Conservation (phyloP, 2,113 vertebrate species). For the Anthoscopus minutus region DNA sequence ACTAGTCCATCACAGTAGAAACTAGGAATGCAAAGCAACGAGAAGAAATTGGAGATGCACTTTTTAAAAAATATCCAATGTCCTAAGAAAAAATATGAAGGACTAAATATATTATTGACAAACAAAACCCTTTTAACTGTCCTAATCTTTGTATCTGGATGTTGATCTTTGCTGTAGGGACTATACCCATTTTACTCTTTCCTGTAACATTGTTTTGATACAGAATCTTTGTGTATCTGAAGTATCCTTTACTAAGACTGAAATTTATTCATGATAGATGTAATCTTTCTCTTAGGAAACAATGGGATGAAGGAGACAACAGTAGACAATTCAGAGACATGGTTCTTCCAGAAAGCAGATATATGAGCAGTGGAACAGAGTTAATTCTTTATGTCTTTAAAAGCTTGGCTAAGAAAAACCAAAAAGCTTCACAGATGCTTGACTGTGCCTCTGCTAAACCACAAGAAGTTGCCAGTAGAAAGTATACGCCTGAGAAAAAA, state of each 20-base stretch:
- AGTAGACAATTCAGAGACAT: background rate
- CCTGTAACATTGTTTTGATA: background rate
- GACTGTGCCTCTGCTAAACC: background rate
- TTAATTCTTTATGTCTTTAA: background rate
- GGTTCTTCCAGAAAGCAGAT: background rate
- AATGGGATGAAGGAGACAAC: background rate
- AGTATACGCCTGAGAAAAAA: background rate
- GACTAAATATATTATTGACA: background rate
- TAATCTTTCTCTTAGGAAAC: background rate
- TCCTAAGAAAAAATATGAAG: background rate
- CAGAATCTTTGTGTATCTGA: background rate
- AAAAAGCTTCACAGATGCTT: background rate
- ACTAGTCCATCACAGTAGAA: background rate
- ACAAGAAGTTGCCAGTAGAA: constrained; percentile 9
- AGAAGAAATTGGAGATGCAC: background rate
- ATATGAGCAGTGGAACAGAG: background rate
- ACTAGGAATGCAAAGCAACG: background rate
- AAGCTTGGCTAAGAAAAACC: background rate
- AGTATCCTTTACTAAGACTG: background rate
- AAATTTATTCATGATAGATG: background rate
- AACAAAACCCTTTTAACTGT: background rate
- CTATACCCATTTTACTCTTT: background rate
- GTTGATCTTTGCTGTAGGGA: background rate
- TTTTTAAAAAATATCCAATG: background rate
- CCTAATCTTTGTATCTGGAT: background rate